These are phyloP conservation scores for Temnothorax curvispinosus DNA, from an alignment of 1,140 invertebrate species.

Conservation along the genomic window DNA sequence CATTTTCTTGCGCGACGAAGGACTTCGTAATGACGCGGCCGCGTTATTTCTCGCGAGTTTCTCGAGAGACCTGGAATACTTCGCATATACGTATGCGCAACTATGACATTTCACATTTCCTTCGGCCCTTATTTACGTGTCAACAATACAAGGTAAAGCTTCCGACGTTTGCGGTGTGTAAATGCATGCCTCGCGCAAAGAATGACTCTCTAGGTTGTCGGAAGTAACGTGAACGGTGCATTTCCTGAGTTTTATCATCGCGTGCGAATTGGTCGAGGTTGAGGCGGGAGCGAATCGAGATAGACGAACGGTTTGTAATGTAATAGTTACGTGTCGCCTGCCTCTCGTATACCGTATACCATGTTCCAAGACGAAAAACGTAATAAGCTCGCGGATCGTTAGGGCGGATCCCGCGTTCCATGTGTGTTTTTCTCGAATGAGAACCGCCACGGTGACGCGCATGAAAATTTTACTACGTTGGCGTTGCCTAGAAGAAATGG, in stretches of 20 bases:
- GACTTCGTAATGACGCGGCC: slow-evolving; percentile 25
- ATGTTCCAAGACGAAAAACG: neutral
- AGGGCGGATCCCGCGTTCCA: neutral
- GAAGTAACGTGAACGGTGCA: slow-evolving; percentile 24
- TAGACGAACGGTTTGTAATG: slow-evolving; percentile 8
- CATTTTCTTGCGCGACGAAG: slow-evolving; percentile 21
- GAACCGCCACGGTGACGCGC: neutral
- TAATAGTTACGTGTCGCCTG: neutral
- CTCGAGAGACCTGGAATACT: neutral
- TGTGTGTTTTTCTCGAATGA: slow-evolving; percentile 14
- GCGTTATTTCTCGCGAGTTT: slow-evolving; percentile 31
- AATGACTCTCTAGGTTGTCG: neutral
- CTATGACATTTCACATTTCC: slow-evolving; percentile 39
- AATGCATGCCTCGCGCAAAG: slow-evolving; percentile 24
- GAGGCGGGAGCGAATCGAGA: neutral
- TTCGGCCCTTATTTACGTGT: slow-evolving; percentile 32
- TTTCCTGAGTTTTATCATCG: slow-evolving; percentile 42
- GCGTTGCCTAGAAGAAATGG: neutral
- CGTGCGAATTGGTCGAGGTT: slow-evolving; percentile 27
- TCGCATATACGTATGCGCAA: neutral
- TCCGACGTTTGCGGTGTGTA: slow-evolving; percentile 23
- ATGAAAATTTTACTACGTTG: slow-evolving; percentile 45
- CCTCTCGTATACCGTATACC: too few relatives aligned
- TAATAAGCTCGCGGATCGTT: slow-evolving; percentile 43
- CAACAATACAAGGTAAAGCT: slow-evolving; percentile 22